These are phyloP conservation scores for Hyperoplus immaculatus DNA, from an alignment of 2,797 vertebrate species.

Conservation along the genomic window DNA sequence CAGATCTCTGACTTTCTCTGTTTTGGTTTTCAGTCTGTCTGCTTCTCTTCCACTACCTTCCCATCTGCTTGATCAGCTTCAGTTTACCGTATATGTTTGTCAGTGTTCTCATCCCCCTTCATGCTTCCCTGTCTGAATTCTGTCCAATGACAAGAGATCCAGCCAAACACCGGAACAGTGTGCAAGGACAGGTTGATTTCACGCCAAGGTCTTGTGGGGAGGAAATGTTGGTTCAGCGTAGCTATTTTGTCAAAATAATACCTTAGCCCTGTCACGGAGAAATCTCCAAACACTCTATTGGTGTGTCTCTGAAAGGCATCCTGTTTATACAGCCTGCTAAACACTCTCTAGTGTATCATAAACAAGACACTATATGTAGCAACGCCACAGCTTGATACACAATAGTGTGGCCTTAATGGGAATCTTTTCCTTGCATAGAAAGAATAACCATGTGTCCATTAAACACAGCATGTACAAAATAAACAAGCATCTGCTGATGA, in stretches of 20 bases:
- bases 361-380: slow-evolving; percentile 53
- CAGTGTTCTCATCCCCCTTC: background rate
- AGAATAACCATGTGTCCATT: slow-evolving; percentile 34
- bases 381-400: slow-evolving; percentile 7
- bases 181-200: slow-evolving; percentile 25
- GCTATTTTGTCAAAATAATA: slow-evolving; percentile 70
- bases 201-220: slow-evolving; percentile 32
- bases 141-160: slow-evolving; percentile 33
- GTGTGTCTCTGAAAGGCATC: slow-evolving; percentile 63
- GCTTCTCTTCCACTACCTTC: slow-evolving; percentile 36
- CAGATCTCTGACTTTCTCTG: slow-evolving; percentile 8
- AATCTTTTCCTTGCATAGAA: slow-evolving; percentile 9
- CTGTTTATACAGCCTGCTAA: slow-evolving; percentile 69
- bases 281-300: slow-evolving; percentile 63
- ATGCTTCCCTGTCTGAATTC: slow-evolving; percentile 24
- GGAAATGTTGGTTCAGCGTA: slow-evolving; percentile 40
- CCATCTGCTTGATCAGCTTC: slow-evolving; percentile 49
- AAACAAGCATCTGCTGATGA: background rate
- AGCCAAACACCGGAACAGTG: slow-evolving; percentile 53
- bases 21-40: slow-evolving; percentile 15
- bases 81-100: slow-evolving; percentile 37
- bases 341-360: slow-evolving; percentile 56
- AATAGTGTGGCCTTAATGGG: slow-evolving; percentile 2
- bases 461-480: slow-evolving; percentile 25
- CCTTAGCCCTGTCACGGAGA: slow-evolving; percentile 65